These are phyloP conservation scores for Galleria mellonella DNA, from an alignment of 1,140 invertebrate genomes.

Conservation along the genomic window DNA sequence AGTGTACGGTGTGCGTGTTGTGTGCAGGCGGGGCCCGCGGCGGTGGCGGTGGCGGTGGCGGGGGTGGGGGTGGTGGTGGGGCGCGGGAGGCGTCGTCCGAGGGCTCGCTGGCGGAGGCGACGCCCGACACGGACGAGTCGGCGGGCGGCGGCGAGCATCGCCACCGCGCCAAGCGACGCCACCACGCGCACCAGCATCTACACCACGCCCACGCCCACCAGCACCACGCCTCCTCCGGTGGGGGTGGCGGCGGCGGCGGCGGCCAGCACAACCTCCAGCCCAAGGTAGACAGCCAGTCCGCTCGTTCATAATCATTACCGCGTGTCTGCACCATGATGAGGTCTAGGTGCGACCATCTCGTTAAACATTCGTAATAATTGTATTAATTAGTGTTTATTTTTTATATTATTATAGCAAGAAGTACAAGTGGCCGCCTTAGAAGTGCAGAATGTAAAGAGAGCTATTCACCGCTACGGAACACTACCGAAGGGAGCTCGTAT, in stretches of 20 bases:
- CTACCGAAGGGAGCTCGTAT: conserved; percentile 96
- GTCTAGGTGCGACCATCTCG: no score
- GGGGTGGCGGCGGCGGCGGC: no score
- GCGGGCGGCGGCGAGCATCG: conserved; percentile 35
- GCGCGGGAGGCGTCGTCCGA: conserved; percentile 61
- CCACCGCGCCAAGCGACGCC: conserved; percentile 38
- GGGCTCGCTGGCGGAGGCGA: conserved; percentile 63
- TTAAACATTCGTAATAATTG: no score
- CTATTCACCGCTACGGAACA: conserved; percentile 97
- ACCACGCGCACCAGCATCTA: conserved; percentile 23
- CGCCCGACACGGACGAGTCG: conserved; percentile 69
- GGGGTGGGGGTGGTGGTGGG: no score
- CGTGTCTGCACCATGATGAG: no score
- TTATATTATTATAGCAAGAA: conserved; percentile 70
- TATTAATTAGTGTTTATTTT: no score
- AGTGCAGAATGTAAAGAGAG: conserved; percentile 96
- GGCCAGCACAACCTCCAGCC: conserved; percentile 30
- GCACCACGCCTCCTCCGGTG: no score
- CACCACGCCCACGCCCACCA: conserved; percentile 6
- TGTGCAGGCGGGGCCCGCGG: conserved; percentile 3
- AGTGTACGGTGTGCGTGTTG: conserved; percentile 5
- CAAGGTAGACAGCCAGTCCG: conserved; percentile 30
- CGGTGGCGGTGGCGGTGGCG: conserved; percentile 11
- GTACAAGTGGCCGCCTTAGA: conserved; percentile 92
- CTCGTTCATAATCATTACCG: no score